Evolutionary conservation across 1,140 invertebrate genomes (phyloP), one percentile per base, ranked within the genome.

Genomic region (Pogonomyrmex barbatus): DNA sequence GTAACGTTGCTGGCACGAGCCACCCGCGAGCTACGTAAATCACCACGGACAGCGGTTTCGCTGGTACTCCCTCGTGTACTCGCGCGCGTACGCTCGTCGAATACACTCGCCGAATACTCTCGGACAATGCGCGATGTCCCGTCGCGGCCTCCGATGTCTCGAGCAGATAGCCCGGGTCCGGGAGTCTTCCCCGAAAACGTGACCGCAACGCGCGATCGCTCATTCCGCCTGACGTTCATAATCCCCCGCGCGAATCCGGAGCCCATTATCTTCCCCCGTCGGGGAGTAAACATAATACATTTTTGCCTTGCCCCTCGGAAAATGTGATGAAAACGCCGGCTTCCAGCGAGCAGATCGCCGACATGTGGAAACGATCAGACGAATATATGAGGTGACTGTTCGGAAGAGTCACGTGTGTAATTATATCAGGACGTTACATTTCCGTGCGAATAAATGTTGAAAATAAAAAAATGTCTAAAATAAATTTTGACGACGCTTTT

Each of bases 1-100:
- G 14, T 12, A 24, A 24, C 24, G 33, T 17, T 50, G 36, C 10
- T 73, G 76, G 77, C 63, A 30, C 75, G 30, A 63, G 75, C 6
- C 24, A 24, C 24, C 36, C 45, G 67, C 52, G 79, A 47, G 79
- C 67, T 60, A 47, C 79, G 79, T 82, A 82, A 82, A 82, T 82
- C 79, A 82, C 50, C 4, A 5, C 54, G 54, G 67, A 73, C 67
- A 60, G 39, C 17, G 24, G 39, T 47, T 47, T 10, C 39, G 65
- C 71, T 63, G 33, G 24, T 10, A 36, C 9, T 79, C 78, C 78
- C 67, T 30, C 24, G 78, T 71, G 65, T 58, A 71, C 78, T 30
- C 65, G 50, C 67, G 67, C 67, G 52, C 24, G 24, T 58, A 82
- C 36, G 54, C 52, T 81, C 36, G 50, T 14, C 63, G 65, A 47